Evolutionary conservation across 2,113 vertebrate genomes (phyloP), one percentile per base, ranked within the genome.

Genomic region (Spizaetus ornatus): DNA sequence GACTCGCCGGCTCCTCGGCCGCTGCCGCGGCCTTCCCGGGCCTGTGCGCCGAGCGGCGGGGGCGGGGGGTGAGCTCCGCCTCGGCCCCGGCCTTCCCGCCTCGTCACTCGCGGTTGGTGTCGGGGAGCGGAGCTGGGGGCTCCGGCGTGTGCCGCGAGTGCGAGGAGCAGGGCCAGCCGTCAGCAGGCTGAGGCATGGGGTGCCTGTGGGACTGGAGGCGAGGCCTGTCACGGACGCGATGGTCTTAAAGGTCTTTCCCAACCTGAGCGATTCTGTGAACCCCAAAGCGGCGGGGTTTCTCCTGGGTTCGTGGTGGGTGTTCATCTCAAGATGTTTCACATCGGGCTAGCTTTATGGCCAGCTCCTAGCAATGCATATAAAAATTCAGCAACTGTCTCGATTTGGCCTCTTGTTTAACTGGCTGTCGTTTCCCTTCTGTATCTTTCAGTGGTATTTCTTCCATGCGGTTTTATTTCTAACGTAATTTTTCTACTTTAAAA

Each of bases 291-390:
- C 9, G 6, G n/a, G 8, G 45, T 18, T 36, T 22, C 45, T 7
- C 6, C 0, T 6, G 40, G 38, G 7, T 4, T 14, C 31, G 1
- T 4, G 59, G 17, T 1, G 13, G 40, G 22, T 36, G 55, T 50
- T 52, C 2, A 0, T 8, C 52, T 21, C 23, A 1, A 15, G 2
- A 1, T 1, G 6, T 17, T 16, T 17, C 66, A 7, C 29, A 2
- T 16, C 14, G 11, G 31, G 10, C 20, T 8, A 0, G 18, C 36
- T 45, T 13, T 8, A 4, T 1, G 15, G 48, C 15, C 78, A 6
- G 55, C 21, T 62, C 38, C 42, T 36, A 8, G 40, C 47, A 5
- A 0, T 1, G 7, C 29, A 1, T 4, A 16, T 2, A 16, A 18
- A 21, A 62, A 50, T 16, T 2, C 5, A 13, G 55, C 40, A 1